Conservation (phyloP, 2,888 invertebrate species). For the Pheosia tremula region DNA sequence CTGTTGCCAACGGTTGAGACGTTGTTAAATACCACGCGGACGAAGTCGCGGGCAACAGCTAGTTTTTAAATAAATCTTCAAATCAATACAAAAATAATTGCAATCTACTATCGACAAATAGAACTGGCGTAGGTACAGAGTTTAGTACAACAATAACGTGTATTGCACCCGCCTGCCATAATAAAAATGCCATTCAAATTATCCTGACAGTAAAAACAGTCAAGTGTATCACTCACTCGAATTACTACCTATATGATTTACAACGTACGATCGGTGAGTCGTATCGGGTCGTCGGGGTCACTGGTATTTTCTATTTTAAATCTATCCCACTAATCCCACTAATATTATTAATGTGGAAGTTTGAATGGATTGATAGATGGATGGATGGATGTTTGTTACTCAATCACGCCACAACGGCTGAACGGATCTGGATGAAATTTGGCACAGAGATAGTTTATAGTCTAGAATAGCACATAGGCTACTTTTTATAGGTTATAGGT, state of each 20-base stretch:
- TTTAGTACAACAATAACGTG: slow-evolving; percentile 62
- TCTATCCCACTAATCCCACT: too few relatives aligned
- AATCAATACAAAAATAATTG: not conserved
- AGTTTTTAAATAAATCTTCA: not conserved
- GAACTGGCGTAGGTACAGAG: slow-evolving; percentile 39
- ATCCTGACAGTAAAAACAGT: slow-evolving; percentile 71
- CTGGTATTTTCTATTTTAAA: not conserved
- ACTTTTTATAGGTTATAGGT: too few relatives aligned
- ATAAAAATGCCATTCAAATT: slow-evolving; percentile 77
- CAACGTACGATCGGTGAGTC: slow-evolving; percentile 25
- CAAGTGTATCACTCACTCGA: slow-evolving; percentile 75
- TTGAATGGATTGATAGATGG: too few relatives aligned
- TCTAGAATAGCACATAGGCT: too few relatives aligned
- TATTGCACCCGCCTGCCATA: slow-evolving; percentile 51
- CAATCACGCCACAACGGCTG: too few relatives aligned
- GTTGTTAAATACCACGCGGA: too few relatives aligned
- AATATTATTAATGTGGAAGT: too few relatives aligned
- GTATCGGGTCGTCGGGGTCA: slow-evolving; percentile 11
- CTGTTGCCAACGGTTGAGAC: too few relatives aligned
- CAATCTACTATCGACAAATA: slow-evolving; percentile 14
- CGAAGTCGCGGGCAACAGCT: too few relatives aligned
- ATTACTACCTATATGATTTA: slow-evolving; percentile 62
- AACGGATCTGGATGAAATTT: too few relatives aligned
- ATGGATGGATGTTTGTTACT: too few relatives aligned
- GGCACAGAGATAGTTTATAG: too few relatives aligned